A percentile compares a stretch with the other conserved stretches of the same genome.
These are phyloP conservation scores for Dynastes maya DNA, from an alignment of 2,888 invertebrate species.

Conservation along the genomic window DNA sequence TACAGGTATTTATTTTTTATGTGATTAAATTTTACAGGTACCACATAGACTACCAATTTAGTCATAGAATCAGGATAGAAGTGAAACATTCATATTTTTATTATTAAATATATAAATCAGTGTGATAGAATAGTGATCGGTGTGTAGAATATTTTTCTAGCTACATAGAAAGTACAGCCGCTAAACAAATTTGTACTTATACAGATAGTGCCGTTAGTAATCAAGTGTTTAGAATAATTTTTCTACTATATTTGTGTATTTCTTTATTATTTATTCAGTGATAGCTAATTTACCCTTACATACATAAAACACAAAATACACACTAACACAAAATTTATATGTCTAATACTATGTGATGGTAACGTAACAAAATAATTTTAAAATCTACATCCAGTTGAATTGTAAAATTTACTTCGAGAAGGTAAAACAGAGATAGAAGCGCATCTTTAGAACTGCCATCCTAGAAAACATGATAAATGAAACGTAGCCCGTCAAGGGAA, in stretches of 20 bases:
- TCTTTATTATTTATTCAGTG: background rate
- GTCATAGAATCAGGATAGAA: slow-evolving; percentile 32
- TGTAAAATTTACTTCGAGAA: background rate
- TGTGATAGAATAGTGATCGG: slow-evolving; percentile 39
- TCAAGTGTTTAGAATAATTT: slow-evolving; percentile 28
- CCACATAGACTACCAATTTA: slow-evolving; percentile 32
- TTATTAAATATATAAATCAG: slow-evolving; percentile 28
- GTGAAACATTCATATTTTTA: slow-evolving; percentile 12
- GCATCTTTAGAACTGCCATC: background rate
- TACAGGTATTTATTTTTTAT: slow-evolving; percentile 39
- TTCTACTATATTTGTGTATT: slow-evolving; percentile 19
- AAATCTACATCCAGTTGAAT: background rate
- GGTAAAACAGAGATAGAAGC: background rate
- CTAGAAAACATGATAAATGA: slow-evolving; percentile 40
- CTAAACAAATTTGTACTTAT: slow-evolving; percentile 23
- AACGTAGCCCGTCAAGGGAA: slow-evolving; percentile 35
- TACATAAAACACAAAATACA: background rate
- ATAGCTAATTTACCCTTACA: slow-evolving; percentile 1
- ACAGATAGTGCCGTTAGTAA: slow-evolving; percentile 33
- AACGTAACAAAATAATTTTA: background rate
- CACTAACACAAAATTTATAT: background rate
- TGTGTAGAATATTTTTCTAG: slow-evolving; percentile 38
- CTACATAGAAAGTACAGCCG: slow-evolving; percentile 33
- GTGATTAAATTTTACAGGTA: slow-evolving; percentile 37
- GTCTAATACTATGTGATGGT: background rate